Percentiles rank a stretch among this genome's conserved stretches.
These are phyloP conservation scores for Mus spretus DNA, from an alignment of 2,797 vertebrate species.

Conservation along the genomic window DNA sequence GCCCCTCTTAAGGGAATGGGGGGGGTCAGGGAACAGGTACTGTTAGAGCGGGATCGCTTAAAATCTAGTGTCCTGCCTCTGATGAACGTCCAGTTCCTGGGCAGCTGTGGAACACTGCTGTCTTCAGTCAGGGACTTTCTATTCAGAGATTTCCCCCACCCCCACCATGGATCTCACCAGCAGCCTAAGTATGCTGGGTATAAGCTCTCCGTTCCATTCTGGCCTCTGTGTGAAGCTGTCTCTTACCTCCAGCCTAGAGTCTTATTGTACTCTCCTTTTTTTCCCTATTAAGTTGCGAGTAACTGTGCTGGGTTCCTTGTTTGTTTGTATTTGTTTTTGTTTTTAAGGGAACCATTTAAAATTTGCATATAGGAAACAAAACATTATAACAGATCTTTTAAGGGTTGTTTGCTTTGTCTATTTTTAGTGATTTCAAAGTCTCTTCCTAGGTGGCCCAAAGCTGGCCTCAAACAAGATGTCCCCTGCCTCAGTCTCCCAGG, in stretches of 20 bases:
- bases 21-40: slow-evolving; percentile 28
- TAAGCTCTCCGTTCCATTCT: not conserved
- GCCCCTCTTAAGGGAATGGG: slow-evolving; percentile 35
- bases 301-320: not conserved
- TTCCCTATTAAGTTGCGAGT: not conserved
- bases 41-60: slow-evolving; percentile 48
- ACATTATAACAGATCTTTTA: not conserved
- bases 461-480: not conserved
- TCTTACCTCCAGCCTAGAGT: not conserved
- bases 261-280: not conserved
- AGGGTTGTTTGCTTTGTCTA: not conserved
- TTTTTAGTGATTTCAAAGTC: not conserved
- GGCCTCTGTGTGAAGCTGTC: not conserved
- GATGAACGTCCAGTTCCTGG: not conserved
- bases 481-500: not conserved
- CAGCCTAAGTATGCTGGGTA: not conserved
- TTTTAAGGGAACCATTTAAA: slow-evolving; percentile 64
- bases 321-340: not conserved
- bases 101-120: not conserved
- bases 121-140: slow-evolving; percentile 15
- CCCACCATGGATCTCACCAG: not conserved
- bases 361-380: not conserved
- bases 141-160: slow-evolving; percentile 14
- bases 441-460: not conserved
- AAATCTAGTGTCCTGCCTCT: slow-evolving; percentile 1